Base-by-base conservation (phyloP, 1,140 invertebrate genomes). In the Heliconius congener region DNA sequence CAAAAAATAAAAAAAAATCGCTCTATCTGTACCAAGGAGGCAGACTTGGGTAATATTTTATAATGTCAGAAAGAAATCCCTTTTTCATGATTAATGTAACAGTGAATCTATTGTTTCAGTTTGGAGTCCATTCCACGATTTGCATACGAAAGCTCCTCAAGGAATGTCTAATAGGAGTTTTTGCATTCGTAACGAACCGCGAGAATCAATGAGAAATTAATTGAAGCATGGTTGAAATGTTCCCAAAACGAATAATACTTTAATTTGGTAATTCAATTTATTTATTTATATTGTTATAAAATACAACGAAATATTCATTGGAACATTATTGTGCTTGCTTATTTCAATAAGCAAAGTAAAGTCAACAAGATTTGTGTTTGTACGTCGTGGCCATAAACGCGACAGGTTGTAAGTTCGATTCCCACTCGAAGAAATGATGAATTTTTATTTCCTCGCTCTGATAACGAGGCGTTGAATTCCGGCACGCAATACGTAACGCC, bases 151-250 rank as follows among this genome's bases (percentile, higher is more conserved):
- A 92, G 87, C 83, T 80, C 77, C 81, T 85, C 81, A 84, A 82
- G 84, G 86, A 90, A 87, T 89, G 83, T 86, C 84, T 87, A 90
- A 91, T 88, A 89, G 83, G 89, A 91, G 87, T 90, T 92, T 91
- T 91, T 88, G 89, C 87, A 92, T 92, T 88, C 81, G 84, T 91
- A 91, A 92, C 88, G 89, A 91, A 90, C 88, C 86, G 79, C 87
- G 81, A 83, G 84, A 89, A 88, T 89, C 90, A 85, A 91, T 91
- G 86, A 81, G 85, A 46, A 87, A 85, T 88, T 87, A 86, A 90
- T 89, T 90, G 87, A 90, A 87, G 79, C 86, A 79, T 84, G 78
- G 79, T 85, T 74, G 52, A 85, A 77, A 73, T 77, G 55, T 78
- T 80, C 79, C 27, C 39, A 80, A 79, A 76, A 34, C 34, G 46